These are phyloP conservation scores for Clupea harengus DNA, from an alignment of 2,113 vertebrate species.

Conservation along the genomic window DNA sequence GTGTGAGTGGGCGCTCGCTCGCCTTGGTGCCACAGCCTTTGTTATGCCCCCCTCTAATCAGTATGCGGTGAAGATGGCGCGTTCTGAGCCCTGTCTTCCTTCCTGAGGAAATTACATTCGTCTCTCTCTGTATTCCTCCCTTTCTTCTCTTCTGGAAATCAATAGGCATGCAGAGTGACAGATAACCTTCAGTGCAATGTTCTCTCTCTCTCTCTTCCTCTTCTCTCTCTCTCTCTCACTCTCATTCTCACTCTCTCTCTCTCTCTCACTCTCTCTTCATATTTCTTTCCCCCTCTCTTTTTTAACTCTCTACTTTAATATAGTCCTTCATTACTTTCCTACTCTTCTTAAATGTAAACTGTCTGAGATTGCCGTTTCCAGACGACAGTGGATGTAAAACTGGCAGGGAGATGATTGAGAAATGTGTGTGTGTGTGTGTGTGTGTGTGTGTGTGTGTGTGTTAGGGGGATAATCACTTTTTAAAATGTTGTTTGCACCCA, in stretches of 20 bases:
- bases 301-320: not conserved
- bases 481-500: not conserved
- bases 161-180: not conserved
- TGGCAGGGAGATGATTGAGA: not conserved
- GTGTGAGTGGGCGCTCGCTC: no score
- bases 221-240: not conserved
- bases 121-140: conserved; percentile 56
- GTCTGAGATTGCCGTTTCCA: conserved; percentile 27
- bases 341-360: conserved; percentile 22
- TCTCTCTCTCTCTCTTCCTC: conserved; percentile 32
- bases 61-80: not conserved
- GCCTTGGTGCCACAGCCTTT: not conserved
- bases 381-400: not conserved
- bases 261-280: conserved; percentile 27
- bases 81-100: conserved; percentile 82
- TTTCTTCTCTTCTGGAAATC: conserved; percentile 33
- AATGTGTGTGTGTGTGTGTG: not conserved
- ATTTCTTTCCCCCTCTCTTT: not conserved
- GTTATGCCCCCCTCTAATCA: not conserved
- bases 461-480: no score
- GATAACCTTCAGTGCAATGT: not conserved
- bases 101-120: conserved; percentile 83
- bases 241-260: conserved; percentile 20
- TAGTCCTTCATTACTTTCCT: conserved; percentile 11
- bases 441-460: not conserved